Base-by-base conservation (phyloP, 2,888 invertebrate genomes). In the Oscheius myriophilus region DNA sequence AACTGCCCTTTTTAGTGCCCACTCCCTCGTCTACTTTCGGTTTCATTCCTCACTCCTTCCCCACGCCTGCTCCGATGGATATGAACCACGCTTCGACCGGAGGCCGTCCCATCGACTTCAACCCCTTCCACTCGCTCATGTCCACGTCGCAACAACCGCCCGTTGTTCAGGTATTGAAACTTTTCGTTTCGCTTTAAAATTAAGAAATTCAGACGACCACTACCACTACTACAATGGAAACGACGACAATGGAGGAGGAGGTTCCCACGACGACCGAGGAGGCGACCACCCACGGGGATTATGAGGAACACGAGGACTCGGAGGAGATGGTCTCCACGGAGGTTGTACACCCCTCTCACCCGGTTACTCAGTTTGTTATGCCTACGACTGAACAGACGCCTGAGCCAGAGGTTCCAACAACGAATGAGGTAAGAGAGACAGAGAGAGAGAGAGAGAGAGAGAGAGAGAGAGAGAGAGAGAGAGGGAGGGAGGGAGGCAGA, bases 241-340 rank as follows among this genome's bases (percentile, higher is more conserved):
- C 69, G 12, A 72, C 61, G 2, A 54, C 55, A n/a, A 67, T 69
- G 43, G 61, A 63, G 23, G 70, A 66, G 6, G 71, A 70, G 42
- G 64, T 52, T 6, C 67, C 63, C 14, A 42, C 49, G 16, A 45
- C 11, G 12, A 33, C 53, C 16, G 54, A 53, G 26, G 51, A 54
- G 21, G 46, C 58, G 0, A 58, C 58, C 4, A 65, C 55, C n/a
- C n/a, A 23, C 21, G 55, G 26, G 46, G 63, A 63, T n/a, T 55
- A 65, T 42, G 57, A 63, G 51, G 63, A 63, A 23, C 63, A 59
- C n/a, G 59, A 63, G 52, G 46, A 18, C 9, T 61, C 61, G 4
- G 14, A 49, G 3, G 61, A 61, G 33, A 23, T 25, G 43, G 49
- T 33, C 9, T 33, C 61, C 0, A 46, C 59, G 14, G 26, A 12